Evolutionary conservation across 2,113 vertebrate species (phyloP).

Genomic region (Murina feae): DNA sequence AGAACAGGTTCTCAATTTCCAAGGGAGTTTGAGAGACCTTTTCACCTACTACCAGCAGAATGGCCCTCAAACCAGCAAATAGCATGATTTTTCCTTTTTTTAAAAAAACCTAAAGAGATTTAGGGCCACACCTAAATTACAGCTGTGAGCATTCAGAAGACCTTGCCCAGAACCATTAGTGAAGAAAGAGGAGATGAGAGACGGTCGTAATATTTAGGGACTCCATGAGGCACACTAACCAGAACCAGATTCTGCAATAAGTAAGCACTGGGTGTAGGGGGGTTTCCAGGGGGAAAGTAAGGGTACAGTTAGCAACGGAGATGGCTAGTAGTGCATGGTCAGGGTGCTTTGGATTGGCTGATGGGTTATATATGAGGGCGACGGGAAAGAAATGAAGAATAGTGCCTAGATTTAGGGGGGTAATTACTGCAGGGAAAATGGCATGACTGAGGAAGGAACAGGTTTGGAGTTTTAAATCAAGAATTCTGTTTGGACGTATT

Average conservation of each 20-base stretch:
- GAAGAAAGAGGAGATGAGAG: neutral
- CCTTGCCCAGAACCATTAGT: neutral
- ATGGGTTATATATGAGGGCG: neutral
- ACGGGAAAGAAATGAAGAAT: neutral
- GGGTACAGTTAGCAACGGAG: accelerated
- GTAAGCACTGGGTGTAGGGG: neutral
- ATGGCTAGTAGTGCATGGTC: neutral
- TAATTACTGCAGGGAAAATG: neutral
- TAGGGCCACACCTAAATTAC: neutral
- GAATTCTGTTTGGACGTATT: neutral
- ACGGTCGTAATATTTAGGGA: neutral
- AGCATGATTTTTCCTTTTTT: neutral
- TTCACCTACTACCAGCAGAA: neutral
- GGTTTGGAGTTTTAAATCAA: neutral
- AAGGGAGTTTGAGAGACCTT: neutral
- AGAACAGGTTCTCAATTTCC: neutral
- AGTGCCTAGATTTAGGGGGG: neutral
- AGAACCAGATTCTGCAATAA: neutral
- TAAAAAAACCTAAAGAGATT: neutral
- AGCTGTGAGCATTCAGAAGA: neutral
- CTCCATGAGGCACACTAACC: neutral
- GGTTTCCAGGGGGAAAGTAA: neutral
- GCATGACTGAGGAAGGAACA: neutral
- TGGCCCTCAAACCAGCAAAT: neutral
- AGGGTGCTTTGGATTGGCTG: neutral